These are phyloP conservation scores for Drosophila persimilis DNA, from an alignment of 1,140 invertebrate genomes.

Conservation along the genomic window DNA sequence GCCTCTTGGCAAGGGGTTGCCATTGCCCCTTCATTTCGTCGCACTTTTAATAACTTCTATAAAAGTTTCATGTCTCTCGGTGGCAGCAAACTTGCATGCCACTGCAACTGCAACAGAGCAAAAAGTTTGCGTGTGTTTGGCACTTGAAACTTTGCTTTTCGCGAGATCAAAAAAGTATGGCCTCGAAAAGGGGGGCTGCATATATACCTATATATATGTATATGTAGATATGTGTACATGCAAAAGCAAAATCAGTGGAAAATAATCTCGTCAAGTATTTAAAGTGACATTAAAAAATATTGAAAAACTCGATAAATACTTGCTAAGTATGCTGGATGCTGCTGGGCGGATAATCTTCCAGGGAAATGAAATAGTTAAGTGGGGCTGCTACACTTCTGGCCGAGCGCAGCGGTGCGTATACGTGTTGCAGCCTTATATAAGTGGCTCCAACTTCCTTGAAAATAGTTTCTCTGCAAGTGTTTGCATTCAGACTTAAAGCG, in stretches of 20 bases:
- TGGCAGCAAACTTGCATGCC: constrained; percentile 67
- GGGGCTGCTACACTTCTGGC: background rate
- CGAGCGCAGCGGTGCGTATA: constrained; percentile 46
- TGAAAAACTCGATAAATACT: constrained; percentile 80
- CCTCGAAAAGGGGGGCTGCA: background rate
- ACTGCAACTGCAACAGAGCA: constrained; percentile 35
- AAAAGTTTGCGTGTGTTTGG: constrained; percentile 79
- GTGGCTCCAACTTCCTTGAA: constrained; percentile 5
- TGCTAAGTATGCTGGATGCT: constrained; percentile 58
- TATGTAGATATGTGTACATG: constrained; percentile 34
- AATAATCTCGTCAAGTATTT: constrained; percentile 79
- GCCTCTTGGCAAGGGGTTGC: too few species aligned
- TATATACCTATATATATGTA: background rate
- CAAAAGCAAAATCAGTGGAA: constrained; percentile 72
- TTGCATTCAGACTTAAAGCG: constrained; percentile 10
- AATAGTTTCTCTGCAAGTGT: constrained; percentile 1
- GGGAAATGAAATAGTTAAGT: constrained; percentile 1
- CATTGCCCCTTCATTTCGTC: constrained; percentile 27
- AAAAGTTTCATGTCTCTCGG: constrained; percentile 76
- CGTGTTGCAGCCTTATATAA: constrained; percentile 43
- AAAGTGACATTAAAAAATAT: constrained; percentile 80
- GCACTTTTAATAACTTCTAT: constrained; percentile 77
- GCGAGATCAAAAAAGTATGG: constrained; percentile 35
- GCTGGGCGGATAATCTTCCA: constrained; percentile 24
- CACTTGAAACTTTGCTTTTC: constrained; percentile 67